phyloP scores from a whole-genome alignment of 2,113 vertebrate genomes.

The Laticauda colubrina region DNA sequence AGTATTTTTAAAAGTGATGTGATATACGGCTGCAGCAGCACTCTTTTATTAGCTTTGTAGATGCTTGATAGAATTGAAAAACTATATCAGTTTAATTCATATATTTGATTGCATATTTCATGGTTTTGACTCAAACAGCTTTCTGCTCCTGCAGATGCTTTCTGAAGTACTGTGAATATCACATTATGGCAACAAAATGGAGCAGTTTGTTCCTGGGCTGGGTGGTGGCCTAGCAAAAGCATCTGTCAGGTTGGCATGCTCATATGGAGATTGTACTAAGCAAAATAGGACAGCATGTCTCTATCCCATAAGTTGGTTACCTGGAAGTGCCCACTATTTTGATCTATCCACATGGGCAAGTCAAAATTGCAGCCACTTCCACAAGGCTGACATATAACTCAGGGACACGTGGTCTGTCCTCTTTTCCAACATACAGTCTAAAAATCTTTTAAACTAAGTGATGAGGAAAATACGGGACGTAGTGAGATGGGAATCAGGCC shows the following conservation, averaged over 20 bases:
- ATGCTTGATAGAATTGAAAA: background rate
- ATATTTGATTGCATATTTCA: background rate
- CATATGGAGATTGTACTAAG: background rate
- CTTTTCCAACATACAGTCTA: background rate
- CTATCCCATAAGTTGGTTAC: background rate
- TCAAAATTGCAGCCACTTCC: background rate
- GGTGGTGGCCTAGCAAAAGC: background rate
- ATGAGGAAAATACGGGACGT: background rate
- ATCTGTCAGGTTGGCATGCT: background rate
- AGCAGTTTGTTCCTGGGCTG: background rate
- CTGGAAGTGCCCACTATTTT: background rate
- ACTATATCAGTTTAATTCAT: background rate
- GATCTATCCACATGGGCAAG: too few relatives aligned
- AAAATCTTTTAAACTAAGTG: background rate
- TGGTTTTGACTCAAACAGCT: background rate
- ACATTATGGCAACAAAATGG: background rate
- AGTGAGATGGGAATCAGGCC: background rate
- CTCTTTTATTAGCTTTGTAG: background rate
- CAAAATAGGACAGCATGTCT: background rate
- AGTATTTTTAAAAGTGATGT: background rate
- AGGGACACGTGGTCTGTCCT: background rate
- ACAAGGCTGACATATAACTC: background rate
- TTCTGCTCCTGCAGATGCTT: background rate
- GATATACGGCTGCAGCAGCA: background rate
- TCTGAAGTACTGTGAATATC: background rate